These are phyloP conservation scores for Macrosteles quadrilineatus DNA, from an alignment of 1,140 invertebrate species.

Conservation along the genomic window DNA sequence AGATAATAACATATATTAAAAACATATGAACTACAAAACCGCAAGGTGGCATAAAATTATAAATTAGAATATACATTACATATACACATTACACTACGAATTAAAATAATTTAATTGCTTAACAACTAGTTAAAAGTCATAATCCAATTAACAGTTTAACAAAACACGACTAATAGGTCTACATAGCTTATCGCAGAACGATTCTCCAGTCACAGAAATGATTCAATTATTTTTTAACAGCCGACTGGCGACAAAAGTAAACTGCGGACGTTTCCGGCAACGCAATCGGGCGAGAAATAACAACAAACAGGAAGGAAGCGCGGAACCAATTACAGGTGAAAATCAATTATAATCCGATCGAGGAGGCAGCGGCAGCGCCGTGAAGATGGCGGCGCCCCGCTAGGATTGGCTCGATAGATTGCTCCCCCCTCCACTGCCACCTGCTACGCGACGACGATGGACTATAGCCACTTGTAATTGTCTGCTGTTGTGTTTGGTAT, in stretches of 20 bases:
- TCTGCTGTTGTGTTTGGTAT: constrained; percentile 17
- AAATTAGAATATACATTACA: too few species aligned
- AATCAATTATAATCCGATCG: constrained; percentile 25
- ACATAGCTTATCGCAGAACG: too few species aligned
- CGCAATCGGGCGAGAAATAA: neutral
- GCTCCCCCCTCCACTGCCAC: neutral
- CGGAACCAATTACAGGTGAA: constrained; percentile 22
- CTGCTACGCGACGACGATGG: neutral
- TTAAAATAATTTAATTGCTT: too few species aligned
- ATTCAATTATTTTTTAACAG: neutral
- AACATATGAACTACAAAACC: too few species aligned
- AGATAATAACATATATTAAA: too few species aligned
- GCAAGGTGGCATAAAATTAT: too few species aligned
- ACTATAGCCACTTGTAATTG: neutral
- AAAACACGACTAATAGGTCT: too few species aligned
- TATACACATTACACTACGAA: too few species aligned
- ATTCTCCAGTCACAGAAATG: too few species aligned
- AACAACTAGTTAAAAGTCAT: too few species aligned
- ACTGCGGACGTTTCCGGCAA: neutral
- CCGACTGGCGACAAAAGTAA: neutral
- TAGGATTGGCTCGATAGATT: constrained; percentile 27
- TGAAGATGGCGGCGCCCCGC: constrained; percentile 18
- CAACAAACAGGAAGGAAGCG: constrained; percentile 3
- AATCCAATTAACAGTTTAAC: too few species aligned
- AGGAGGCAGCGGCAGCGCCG: neutral